A percentile compares a stretch with the other conserved stretches of the same genome.
Evolutionary conservation across 2,888 invertebrate genomes (phyloP).

Genomic region (Melieria crassipennis): DNA sequence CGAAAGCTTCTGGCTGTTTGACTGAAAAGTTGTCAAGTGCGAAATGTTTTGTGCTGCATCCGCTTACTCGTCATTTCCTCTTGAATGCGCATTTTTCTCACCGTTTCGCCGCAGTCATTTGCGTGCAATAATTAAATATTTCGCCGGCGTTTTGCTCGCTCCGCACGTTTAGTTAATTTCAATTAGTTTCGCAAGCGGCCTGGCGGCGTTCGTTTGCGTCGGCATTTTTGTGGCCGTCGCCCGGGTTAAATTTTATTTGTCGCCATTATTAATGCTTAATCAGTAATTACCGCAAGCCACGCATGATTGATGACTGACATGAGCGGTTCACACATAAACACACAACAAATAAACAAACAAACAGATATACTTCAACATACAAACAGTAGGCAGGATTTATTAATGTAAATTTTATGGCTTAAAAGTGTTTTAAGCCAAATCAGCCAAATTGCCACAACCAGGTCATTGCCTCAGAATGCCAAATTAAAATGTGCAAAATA

Average conservation of each 20-base stretch:
- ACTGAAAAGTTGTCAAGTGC: too few relatives aligned
- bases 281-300: slow-evolving; percentile 30
- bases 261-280: slow-evolving; percentile 35
- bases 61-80: too few relatives aligned
- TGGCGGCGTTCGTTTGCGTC: background rate
- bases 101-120: too few relatives aligned
- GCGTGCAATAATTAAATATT: too few relatives aligned
- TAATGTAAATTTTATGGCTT: too few relatives aligned
- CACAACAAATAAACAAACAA: too few relatives aligned
- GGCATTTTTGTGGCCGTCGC: background rate
- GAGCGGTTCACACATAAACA: background rate
- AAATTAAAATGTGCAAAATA: too few relatives aligned
- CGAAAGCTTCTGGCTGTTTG: too few relatives aligned
- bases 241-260: slow-evolving; percentile 25
- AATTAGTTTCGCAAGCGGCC: slow-evolving; percentile 3
- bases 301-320: slow-evolving; percentile 26
- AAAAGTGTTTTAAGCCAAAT: background rate
- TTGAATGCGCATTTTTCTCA: too few relatives aligned
- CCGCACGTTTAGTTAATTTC: slow-evolving; percentile 25
- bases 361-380: too few relatives aligned
- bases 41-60: too few relatives aligned
- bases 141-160: slow-evolving; percentile 13
- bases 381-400: too few relatives aligned
- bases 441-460: background rate
- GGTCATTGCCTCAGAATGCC: background rate